These are phyloP conservation scores for Aricia agestis DNA, from an alignment of 1,140 invertebrate genomes.

Conservation along the genomic window DNA sequence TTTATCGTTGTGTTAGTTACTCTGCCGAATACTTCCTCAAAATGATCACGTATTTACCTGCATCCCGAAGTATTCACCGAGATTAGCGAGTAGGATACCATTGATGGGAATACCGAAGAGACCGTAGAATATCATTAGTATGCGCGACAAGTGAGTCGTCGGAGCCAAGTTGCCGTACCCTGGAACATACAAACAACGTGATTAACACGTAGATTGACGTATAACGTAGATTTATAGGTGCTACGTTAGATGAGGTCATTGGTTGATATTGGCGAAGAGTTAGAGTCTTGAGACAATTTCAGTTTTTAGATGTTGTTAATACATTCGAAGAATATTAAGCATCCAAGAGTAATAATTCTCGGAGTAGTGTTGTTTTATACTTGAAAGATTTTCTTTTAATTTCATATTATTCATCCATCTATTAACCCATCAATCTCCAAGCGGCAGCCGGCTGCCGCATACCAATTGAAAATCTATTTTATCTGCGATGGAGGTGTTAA, in stretches of 20 bases:
- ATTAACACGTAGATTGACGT: not conserved
- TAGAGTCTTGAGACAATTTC: too few relatives aligned
- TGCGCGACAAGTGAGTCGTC: slow-evolving; percentile 86
- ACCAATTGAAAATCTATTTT: too few relatives aligned
- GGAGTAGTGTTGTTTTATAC: too few relatives aligned
- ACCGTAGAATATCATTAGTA: slow-evolving; percentile 95
- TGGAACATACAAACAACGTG: slow-evolving; percentile 45
- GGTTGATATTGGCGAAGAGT: too few relatives aligned
- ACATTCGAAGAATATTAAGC: too few relatives aligned
- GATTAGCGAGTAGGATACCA: slow-evolving; percentile 87
- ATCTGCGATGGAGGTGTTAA: too few relatives aligned
- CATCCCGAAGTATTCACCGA: slow-evolving; percentile 89
- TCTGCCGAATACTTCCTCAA: not conserved
- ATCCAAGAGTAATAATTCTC: too few relatives aligned
- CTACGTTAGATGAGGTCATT: slow-evolving; percentile 3
- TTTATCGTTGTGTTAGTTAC: not conserved
- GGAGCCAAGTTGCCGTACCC: slow-evolving; percentile 93
- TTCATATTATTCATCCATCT: too few relatives aligned
- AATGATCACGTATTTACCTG: slow-evolving; percentile 72
- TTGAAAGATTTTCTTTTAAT: too few relatives aligned
- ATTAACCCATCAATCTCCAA: too few relatives aligned
- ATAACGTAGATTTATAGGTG: not conserved
- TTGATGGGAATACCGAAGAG: slow-evolving; percentile 97
- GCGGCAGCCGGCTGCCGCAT: too few relatives aligned
- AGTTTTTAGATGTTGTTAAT: too few relatives aligned